Evolutionary conservation across 2,113 vertebrate species (phyloP).

Genomic region (Xenopus borealis): DNA sequence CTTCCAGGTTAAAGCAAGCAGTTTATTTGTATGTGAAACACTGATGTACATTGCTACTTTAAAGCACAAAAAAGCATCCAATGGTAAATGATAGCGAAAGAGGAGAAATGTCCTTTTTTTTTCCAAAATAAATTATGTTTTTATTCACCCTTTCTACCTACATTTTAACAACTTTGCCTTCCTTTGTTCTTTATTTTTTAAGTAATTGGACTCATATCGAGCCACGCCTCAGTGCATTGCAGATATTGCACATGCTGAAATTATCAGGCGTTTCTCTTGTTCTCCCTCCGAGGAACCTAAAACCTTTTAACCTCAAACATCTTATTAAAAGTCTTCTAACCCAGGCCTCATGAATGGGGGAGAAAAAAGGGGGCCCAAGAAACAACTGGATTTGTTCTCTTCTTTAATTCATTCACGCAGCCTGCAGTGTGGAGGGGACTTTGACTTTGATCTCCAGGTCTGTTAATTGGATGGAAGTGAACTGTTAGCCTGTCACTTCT

Average conservation of each 20-base stretch:
- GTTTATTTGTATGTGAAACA: no score
- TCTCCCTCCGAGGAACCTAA: conserved; percentile 60
- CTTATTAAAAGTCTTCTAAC: conserved; percentile 75
- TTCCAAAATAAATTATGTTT: no score
- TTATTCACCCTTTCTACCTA: no score
- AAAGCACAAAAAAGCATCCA: no score
- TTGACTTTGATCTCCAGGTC: conserved; percentile 86
- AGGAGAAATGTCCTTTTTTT: no score
- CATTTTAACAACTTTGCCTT: no score
- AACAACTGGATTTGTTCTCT: conserved; percentile 71
- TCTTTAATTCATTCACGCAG: conserved; percentile 81
- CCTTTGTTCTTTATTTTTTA: no score
- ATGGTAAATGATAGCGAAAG: no score
- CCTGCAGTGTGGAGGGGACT: conserved; percentile 75
- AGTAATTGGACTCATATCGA: conserved; percentile 27
- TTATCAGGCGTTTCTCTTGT: conserved; percentile 71
- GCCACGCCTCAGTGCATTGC: conserved; percentile 61
- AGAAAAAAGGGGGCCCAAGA: conserved; percentile 56
- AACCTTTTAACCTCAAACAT: conserved; percentile 74
- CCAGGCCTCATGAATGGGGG: conserved; percentile 50
- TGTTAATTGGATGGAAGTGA: conserved; percentile 98
- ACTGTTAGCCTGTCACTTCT: conserved; percentile 92
- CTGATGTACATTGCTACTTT: no score
- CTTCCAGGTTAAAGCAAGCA: no score
- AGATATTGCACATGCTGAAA: conserved; percentile 72